Evolutionary conservation across 2,888 invertebrate genomes (phyloP).

Genomic region (Ephialtes manifestator): DNA sequence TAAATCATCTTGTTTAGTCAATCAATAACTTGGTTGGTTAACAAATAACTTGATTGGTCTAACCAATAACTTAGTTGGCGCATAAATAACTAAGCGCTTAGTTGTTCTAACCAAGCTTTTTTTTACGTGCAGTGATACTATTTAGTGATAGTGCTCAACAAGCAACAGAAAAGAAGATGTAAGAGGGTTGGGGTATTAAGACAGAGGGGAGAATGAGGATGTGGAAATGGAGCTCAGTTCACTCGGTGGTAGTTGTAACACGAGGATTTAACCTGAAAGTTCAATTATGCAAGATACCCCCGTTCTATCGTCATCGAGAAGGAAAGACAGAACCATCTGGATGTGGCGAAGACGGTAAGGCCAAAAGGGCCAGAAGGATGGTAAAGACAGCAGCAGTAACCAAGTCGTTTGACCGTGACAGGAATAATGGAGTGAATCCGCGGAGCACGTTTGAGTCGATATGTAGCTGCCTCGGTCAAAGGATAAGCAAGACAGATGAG

Average conservation of each 20-base stretch:
- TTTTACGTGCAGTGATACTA: too few species aligned
- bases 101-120: too few species aligned
- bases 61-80: too few species aligned
- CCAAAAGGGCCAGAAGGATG: conserved; percentile 1
- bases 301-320: conserved; percentile 11
- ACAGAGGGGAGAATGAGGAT: background rate
- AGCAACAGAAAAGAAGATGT: background rate
- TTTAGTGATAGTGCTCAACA: background rate
- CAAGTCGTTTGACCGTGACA: conserved; percentile 35
- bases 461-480: conserved; percentile 31
- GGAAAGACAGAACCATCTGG: conserved; percentile 22
- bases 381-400: conserved; percentile 31
- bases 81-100: too few species aligned
- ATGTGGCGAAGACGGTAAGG: conserved; percentile 3
- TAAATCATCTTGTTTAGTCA: too few species aligned
- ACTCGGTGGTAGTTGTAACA: background rate
- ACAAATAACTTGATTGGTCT: too few species aligned
- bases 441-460: conserved; percentile 28
- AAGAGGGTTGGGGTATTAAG: background rate
- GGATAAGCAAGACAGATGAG: conserved; percentile 35
- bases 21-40: too few species aligned
- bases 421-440: conserved; percentile 32
- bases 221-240: background rate
- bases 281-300: conserved; percentile 8
- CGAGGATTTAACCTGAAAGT: conserved; percentile 10